Percentiles rank a stretch among this genome's conserved stretches.
These are phyloP conservation scores for Chirona hameri DNA, from an alignment of 2,888 invertebrate genomes.

Conservation along the genomic window DNA sequence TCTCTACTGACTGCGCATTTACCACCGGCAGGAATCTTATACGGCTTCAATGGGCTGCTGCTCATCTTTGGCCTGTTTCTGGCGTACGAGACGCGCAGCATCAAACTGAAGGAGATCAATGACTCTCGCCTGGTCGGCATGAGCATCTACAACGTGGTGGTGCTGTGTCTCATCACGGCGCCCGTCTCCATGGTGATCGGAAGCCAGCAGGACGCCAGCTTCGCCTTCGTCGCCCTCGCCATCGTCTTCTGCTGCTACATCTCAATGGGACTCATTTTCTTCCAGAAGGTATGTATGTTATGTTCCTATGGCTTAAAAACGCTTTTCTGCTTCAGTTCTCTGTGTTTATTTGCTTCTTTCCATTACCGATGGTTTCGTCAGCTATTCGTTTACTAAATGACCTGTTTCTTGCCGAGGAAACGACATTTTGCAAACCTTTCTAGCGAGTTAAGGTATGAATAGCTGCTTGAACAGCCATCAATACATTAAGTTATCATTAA, in stretches of 20 bases:
- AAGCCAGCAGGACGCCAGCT: slow-evolving; percentile 95
- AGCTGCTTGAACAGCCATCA: no score
- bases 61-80: slow-evolving; percentile 95
- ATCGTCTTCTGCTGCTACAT: slow-evolving; percentile 97
- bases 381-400: no score
- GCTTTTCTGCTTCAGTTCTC: no score
- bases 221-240: slow-evolving; percentile 91
- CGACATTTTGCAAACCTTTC: no score
- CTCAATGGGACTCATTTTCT: slow-evolving; percentile 96
- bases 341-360: no score
- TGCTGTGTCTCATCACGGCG: slow-evolving; percentile 94
- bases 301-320: no score
- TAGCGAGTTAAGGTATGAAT: no score
- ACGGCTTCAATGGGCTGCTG: slow-evolving; percentile 94
- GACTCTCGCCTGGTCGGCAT: slow-evolving; percentile 89
- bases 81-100: slow-evolving; percentile 95
- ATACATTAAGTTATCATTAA: no score
- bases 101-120: slow-evolving; percentile 88
- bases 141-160: slow-evolving; percentile 99
- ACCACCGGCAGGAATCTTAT: slow-evolving; percentile 71
- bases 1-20: no score
- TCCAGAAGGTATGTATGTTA: slow-evolving; percentile 87
- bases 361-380: no score
- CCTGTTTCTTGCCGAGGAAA: no score
- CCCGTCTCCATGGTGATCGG: slow-evolving; percentile 96